phyloP scores from a whole-genome alignment of 2,797 vertebrate species.

The Bufotes viridis region DNA sequence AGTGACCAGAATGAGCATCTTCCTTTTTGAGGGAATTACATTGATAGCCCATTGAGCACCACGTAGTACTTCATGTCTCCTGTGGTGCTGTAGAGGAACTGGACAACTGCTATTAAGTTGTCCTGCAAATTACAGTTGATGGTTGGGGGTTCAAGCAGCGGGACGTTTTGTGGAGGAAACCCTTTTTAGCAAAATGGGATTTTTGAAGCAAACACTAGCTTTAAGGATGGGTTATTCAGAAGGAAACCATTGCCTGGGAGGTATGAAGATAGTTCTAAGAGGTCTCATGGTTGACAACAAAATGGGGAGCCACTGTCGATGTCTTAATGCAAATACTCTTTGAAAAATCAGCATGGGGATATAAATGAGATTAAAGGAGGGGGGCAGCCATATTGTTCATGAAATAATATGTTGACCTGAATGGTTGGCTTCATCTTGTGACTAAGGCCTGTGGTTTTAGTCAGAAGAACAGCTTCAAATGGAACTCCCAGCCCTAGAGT shows the following conservation, averaged over 20 bases:
- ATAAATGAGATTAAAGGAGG: too few relatives aligned
- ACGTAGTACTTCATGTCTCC: neutral
- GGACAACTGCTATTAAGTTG: neutral
- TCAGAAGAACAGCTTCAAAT: too few relatives aligned
- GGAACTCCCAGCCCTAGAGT: too few relatives aligned
- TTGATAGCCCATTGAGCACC: neutral
- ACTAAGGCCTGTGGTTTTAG: too few relatives aligned
- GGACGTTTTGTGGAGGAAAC: neutral
- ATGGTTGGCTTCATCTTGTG: neutral
- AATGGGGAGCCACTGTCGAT: neutral
- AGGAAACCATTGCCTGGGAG: neutral
- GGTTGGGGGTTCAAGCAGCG: neutral
- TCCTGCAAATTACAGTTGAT: neutral
- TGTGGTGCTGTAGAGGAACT: neutral
- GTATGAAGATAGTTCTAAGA: neutral
- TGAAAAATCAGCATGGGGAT: neutral
- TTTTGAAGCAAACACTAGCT: neutral
- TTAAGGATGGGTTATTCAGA: neutral
- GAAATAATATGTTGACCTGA: neutral
- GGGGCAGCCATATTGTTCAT: too few relatives aligned
- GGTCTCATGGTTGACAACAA: neutral
- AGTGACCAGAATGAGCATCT: neutral
- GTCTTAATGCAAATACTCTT: neutral
- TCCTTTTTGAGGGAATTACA: too few relatives aligned
- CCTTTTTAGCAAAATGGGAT: neutral